Percentiles rank a stretch among this genome's conserved stretches.
Conservation (phyloP, 2,797 vertebrate species). For the Schizopygopsis malacanthus region DNA sequence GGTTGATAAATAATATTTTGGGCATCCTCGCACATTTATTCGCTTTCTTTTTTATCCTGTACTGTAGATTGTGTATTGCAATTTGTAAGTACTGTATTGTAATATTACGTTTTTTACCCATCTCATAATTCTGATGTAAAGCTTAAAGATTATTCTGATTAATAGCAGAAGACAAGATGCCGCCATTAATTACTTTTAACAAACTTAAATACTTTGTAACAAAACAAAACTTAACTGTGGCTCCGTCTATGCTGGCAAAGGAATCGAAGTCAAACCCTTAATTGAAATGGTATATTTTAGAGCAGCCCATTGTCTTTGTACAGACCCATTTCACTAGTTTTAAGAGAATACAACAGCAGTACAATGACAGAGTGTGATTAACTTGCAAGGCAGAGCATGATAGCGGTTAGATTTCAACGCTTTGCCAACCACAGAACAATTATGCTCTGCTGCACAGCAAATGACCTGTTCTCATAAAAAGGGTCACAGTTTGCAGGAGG, state of each 20-base stretch:
- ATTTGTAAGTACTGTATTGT: background rate
- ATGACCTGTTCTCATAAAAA: constrained; percentile 1
- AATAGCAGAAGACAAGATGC: background rate
- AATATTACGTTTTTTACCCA: background rate
- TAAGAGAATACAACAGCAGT: background rate
- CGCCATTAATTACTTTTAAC: background rate
- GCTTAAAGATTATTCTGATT: background rate
- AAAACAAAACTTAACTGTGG: background rate
- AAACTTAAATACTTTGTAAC: background rate
- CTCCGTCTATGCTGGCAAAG: background rate
- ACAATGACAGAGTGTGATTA: constrained; percentile 8
- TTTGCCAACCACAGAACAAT: background rate
- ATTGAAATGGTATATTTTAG: background rate
- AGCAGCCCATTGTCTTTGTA: background rate
- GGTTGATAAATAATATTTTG: too few species aligned
- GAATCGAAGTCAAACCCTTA: background rate
- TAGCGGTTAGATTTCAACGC: background rate
- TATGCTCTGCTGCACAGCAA: constrained; percentile 12
- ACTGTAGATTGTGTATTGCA: background rate
- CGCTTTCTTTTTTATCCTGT: background rate
- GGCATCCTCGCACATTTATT: background rate
- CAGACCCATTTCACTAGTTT: background rate
- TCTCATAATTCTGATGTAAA: background rate
- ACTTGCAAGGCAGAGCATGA: constrained; percentile 4
- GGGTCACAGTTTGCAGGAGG: background rate